phyloP scores from a whole-genome alignment of 2,113 vertebrate species.

The Ophiodon elongatus region DNA sequence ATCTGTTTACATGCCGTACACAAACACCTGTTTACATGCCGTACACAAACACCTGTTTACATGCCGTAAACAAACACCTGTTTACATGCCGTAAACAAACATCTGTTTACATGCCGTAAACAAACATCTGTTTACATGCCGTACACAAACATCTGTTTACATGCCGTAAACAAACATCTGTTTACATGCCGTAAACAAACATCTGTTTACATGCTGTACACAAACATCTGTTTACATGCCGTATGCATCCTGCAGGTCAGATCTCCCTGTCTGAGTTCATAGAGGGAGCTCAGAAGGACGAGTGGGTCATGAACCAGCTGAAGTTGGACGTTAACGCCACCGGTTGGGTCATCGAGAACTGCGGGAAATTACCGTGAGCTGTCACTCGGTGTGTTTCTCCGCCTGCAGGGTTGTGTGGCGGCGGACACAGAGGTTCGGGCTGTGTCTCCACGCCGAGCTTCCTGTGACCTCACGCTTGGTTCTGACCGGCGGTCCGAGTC shows the following conservation, averaged over 20 bases:
- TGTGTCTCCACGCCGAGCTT: conserved; percentile 1
- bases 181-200: no score
- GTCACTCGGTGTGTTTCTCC: accelerated
- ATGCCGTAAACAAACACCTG: no score
- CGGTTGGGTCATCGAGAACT: conserved; percentile 77
- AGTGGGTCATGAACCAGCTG: conserved; percentile 81
- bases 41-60: no score
- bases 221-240: no score
- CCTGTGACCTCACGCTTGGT: neutral
- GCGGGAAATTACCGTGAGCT: conserved; percentile 35
- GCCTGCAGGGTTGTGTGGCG: neutral
- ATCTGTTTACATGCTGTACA: no score
- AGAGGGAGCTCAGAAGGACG: conserved; percentile 81
- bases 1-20: no score
- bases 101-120: no score
- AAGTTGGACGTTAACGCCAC: conserved; percentile 77
- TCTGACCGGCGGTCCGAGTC: conserved; percentile 1
- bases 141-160: no score
- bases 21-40: no score
- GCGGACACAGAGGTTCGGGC: neutral
- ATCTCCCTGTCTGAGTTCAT: conserved; percentile 81
- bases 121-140: no score
- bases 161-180: no score
- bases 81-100: no score
- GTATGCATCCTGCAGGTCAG: conserved; percentile 77